Conservation (phyloP, 2,113 vertebrate species). For the Amphiprion percula region DNA sequence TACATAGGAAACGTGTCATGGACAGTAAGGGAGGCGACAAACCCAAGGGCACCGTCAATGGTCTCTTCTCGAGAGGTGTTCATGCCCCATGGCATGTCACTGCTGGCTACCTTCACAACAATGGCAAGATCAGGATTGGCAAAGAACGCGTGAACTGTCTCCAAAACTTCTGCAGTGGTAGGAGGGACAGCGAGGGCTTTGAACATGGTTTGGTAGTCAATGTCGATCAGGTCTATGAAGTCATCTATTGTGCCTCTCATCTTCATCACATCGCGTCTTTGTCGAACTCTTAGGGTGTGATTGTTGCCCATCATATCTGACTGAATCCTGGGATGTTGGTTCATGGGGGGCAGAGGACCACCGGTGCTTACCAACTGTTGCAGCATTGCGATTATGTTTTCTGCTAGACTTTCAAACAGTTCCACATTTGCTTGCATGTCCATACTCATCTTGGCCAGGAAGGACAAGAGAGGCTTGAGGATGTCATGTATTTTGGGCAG, state of each 20-base stretch:
- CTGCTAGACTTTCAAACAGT: conserved; percentile 57
- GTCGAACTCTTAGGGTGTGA: not conserved
- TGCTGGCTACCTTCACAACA: conserved; percentile 73
- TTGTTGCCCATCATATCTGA: not conserved
- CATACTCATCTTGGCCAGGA: conserved; percentile 29
- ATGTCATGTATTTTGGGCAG: conserved; percentile 65
- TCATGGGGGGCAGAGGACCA: conserved; percentile 34
- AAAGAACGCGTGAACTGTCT: conserved; percentile 78
- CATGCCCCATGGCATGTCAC: conserved; percentile 49
- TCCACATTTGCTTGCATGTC: conserved; percentile 28
- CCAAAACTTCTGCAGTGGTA: conserved; percentile 66
- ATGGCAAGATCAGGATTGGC: conserved; percentile 75
- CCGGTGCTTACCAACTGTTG: conserved; percentile 58
- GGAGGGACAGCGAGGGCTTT: conserved; percentile 60
- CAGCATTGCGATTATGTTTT: conserved; percentile 65
- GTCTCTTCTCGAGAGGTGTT: conserved; percentile 60
- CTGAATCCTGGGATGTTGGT: conserved; percentile 1
- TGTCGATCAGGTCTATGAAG: conserved; percentile 75
- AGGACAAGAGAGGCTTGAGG: conserved; percentile 45
- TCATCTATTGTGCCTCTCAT: conserved; percentile 70
- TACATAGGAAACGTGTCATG: conserved; percentile 51
- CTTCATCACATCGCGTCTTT: conserved; percentile 34
- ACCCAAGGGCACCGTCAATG: conserved; percentile 66
- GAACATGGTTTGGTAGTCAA: conserved; percentile 78
- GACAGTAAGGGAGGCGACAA: conserved; percentile 74